Evolutionary conservation across 2,113 vertebrate species (phyloP), one percentile per base, ranked within the genome.

Genomic region (Miniopterus natalensis): DNA sequence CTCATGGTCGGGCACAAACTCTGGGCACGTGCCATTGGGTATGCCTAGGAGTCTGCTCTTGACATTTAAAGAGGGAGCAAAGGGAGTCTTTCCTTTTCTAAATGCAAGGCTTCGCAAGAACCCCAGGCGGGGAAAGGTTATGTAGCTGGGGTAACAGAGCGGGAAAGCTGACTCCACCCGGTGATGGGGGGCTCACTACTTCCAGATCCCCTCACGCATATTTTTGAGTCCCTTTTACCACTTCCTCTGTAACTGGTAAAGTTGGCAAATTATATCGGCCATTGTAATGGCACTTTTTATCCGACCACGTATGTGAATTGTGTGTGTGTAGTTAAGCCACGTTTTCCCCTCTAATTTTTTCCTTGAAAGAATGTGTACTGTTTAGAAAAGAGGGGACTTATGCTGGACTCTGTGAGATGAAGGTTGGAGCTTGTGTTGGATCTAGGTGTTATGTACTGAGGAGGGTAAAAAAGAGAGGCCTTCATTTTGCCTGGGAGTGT

Each of bases 401-500:
- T 4, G 0, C 12, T 71, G 66, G 42, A 15, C 51, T 87, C 68
- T 29, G 12, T 40, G 53, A 55, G 65, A 59, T 12, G n/a, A 36
- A 85, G 49, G 11, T 45, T 47, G 27, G 53, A 9, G 84, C 81
- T 29, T 86, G 79, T 66, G 65, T 49, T 68, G 57, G 66, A 68
- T 79, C 84, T 53, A 25, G 59, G 65, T 45, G 8, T 70, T 75
- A 23, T 70, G 88, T 59, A 70, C 55, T 29, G 75, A 75, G 53
- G 8, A 59, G 77, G 65, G 71, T 51, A 25, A 53, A 65, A 95
- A 84, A 17, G 59, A 68, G 88, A 94, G 59, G 74, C 94, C 63
- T 94, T 94, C 84, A 18, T 90, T 74, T 92, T 92, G 88, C 59
- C 66, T 86, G 14, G 4, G 84, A 88, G 81, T 51, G 65, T 70